phyloP scores from a whole-genome alignment of 2,888 invertebrate genomes.

The Glomeris marginata region DNA sequence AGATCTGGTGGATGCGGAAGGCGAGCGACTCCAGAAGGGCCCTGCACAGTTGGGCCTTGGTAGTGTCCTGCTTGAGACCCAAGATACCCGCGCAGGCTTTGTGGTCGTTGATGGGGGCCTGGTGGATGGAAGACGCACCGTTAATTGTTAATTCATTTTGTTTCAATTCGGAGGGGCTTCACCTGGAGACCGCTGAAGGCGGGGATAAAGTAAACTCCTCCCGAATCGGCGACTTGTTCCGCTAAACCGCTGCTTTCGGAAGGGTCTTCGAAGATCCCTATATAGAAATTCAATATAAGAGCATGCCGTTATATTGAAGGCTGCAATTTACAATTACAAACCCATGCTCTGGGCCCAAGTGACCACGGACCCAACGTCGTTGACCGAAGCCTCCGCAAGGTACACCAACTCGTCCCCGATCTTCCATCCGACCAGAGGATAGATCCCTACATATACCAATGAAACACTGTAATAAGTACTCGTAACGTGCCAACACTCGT shows the following conservation, averaged over 20 bases:
- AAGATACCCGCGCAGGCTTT: constrained; percentile 70
- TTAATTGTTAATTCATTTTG: too few relatives aligned
- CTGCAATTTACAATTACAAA: constrained; percentile 6
- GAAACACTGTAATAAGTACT: constrained; percentile 3
- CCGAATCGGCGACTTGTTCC: constrained; percentile 47
- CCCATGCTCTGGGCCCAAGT: constrained; percentile 50
- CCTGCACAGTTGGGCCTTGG: constrained; percentile 59
- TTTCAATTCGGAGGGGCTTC: too few relatives aligned
- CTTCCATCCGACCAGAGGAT: constrained; percentile 83
- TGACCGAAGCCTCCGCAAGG: constrained; percentile 69
- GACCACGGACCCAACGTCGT: constrained; percentile 75
- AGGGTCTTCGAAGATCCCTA: constrained; percentile 49
- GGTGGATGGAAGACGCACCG: constrained; percentile 19
- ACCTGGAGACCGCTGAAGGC: constrained; percentile 80
- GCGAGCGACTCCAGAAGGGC: constrained; percentile 73
- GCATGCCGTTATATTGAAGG: background rate
- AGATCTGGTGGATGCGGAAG: constrained; percentile 64
- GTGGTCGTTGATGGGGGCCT: constrained; percentile 82
- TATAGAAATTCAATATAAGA: too few relatives aligned
- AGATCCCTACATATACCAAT: constrained; percentile 43
- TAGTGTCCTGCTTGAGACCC: constrained; percentile 53
- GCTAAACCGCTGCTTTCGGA: constrained; percentile 52
- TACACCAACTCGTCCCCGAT: constrained; percentile 44
- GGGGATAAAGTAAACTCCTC: constrained; percentile 73
- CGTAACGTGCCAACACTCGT: constrained; percentile 1